Conservation (phyloP, 2,797 vertebrate genomes). For the Gymnothorax reevesii region DNA sequence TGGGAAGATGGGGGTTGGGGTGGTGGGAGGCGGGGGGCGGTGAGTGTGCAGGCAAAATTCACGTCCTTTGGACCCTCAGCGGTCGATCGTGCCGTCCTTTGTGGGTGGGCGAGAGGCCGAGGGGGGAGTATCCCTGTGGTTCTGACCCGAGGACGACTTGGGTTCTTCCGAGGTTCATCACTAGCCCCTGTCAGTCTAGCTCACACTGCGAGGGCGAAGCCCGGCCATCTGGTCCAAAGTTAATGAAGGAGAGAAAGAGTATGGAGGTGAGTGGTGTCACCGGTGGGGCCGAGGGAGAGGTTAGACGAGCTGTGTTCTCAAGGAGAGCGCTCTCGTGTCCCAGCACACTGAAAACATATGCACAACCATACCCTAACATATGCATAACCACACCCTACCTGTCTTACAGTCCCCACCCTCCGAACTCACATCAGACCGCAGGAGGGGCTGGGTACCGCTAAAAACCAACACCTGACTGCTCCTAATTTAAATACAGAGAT, state of each 20-base stretch:
- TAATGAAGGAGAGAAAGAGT: conserved; percentile 83
- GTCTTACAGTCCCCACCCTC: conserved; percentile 44
- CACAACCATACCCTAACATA: conserved; percentile 30
- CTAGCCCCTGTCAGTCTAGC: conserved; percentile 90
- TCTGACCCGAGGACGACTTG: conserved; percentile 81
- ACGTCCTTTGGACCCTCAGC: conserved; percentile 82
- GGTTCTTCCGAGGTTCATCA: conserved; percentile 86
- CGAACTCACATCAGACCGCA: not conserved
- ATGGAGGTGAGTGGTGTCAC: conserved; percentile 66
- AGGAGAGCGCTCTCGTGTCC: conserved; percentile 26
- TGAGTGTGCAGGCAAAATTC: conserved; percentile 66
- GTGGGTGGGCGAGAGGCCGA: conserved; percentile 72
- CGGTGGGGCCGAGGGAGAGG: conserved; percentile 59
- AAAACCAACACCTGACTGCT: not conserved
- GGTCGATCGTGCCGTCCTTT: conserved; percentile 75
- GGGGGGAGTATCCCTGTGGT: conserved; percentile 73
- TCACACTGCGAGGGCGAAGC: conserved; percentile 89
- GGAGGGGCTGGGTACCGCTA: not conserved
- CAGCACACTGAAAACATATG: conserved; percentile 34
- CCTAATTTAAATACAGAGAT: conserved; percentile 27
- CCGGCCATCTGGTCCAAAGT: conserved; percentile 92
- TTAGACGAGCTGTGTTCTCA: conserved; percentile 50
- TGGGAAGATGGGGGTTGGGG: conserved; percentile 71
- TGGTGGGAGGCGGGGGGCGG: conserved; percentile 67
- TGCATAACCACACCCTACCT: conserved; percentile 25